These are phyloP conservation scores for Luidia sarsii DNA, from an alignment of 53 echinoderm and acorn worm species.

Conservation along the genomic window DNA sequence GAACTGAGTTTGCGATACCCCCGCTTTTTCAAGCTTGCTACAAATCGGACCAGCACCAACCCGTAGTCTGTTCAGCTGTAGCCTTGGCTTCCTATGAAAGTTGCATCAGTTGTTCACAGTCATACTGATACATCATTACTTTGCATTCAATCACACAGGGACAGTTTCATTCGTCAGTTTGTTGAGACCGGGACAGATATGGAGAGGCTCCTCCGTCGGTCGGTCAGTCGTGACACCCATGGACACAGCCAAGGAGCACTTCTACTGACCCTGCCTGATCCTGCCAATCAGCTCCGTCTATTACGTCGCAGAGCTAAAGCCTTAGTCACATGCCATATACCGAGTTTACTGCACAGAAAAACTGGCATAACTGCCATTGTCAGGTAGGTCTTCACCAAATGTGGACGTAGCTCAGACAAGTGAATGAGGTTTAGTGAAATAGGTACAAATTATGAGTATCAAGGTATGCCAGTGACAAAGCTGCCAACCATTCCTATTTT, in stretches of 20 bases:
- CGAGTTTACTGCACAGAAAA: conserved; percentile 83
- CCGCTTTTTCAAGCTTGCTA: too few relatives aligned
- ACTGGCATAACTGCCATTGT: conserved; percentile 88
- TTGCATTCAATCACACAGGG: too few relatives aligned
- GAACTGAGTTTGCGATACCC: too few relatives aligned
- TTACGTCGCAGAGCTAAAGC: conserved; percentile 67
- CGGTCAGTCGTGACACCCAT: conserved; percentile 72
- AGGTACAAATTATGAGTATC: not conserved
- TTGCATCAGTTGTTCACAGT: too few relatives aligned
- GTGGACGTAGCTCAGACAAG: not conserved
- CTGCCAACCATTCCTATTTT: too few relatives aligned
- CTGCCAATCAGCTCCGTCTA: conserved; percentile 77
- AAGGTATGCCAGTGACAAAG: too few relatives aligned
- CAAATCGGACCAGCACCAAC: too few relatives aligned
- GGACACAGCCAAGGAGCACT: conserved; percentile 9
- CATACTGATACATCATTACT: too few relatives aligned
- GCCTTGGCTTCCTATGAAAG: too few relatives aligned
- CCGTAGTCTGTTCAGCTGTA: too few relatives aligned
- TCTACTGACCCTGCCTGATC: conserved; percentile 49
- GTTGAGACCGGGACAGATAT: conserved; percentile 94
- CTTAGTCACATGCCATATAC: conserved; percentile 69
- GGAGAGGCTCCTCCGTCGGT: conserved; percentile 88
- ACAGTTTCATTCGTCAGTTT: conserved; percentile 98
- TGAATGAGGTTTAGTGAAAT: not conserved
- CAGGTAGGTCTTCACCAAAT: conserved; percentile 60